These are phyloP conservation scores for Holacanthella duospinosa DNA, from an alignment of 2,888 invertebrate genomes.

Conservation along the genomic window DNA sequence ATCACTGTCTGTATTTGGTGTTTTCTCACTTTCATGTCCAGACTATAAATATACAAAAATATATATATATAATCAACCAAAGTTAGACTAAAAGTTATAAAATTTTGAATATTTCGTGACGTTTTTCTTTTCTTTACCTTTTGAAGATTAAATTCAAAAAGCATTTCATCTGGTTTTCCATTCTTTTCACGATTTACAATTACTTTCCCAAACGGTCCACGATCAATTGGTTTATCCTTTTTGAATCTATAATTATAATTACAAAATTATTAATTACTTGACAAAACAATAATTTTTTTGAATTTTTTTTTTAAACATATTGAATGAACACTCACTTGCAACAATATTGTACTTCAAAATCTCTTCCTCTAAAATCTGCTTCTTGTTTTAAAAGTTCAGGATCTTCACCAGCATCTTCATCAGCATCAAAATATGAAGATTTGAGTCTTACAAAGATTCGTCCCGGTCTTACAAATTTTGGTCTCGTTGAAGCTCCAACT, in stretches of 20 bases:
- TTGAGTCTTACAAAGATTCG: slow-evolving; percentile 35
- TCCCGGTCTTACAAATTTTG: slow-evolving; percentile 38
- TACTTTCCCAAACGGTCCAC: slow-evolving; percentile 39
- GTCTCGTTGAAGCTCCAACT: slow-evolving; percentile 37
- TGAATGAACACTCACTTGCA: slow-evolving; percentile 36
- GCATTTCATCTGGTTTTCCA: slow-evolving; percentile 28
- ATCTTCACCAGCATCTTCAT: slow-evolving; percentile 39
- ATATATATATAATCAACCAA: background rate
- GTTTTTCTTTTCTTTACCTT: slow-evolving; percentile 26
- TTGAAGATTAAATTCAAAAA: slow-evolving; percentile 39
- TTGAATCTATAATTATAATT: slow-evolving; percentile 31
- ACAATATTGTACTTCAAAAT: slow-evolving; percentile 40
- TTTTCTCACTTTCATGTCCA: slow-evolving; percentile 10
- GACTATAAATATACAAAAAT: slow-evolving; percentile 12
- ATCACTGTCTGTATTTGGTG: slow-evolving; percentile 22
- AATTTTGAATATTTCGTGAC: background rate
- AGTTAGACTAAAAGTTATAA: background rate
- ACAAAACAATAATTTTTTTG: background rate
- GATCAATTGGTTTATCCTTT: slow-evolving; percentile 29
- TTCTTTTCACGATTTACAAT: slow-evolving; percentile 34
- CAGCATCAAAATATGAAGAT: slow-evolving; percentile 39
- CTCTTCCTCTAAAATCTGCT: slow-evolving; percentile 38
- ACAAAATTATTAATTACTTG: background rate
- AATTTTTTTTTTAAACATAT: background rate
- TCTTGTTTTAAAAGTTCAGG: slow-evolving; percentile 38